Evolutionary conservation across 2,797 vertebrate species (phyloP), one percentile per base, ranked within the genome.

Genomic region (Xyrichtys novacula): DNA sequence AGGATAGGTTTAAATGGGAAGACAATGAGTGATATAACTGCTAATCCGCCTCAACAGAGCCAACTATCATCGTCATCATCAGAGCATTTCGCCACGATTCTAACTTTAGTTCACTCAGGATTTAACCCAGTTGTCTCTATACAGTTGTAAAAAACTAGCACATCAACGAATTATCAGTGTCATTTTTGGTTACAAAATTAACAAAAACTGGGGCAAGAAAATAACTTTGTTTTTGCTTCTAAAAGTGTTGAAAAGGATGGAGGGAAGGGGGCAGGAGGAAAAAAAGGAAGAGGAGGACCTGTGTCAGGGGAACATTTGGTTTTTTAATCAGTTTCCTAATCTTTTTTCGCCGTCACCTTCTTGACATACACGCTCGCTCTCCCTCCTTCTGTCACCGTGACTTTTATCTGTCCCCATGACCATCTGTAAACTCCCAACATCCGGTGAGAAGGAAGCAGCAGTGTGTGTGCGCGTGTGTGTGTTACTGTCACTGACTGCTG

Each of bases 331-430:
- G 67, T 82, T 80, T 34, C 4, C 3, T 66, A 31, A 61, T 77
- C 22, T 65, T 76, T 71, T 64, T 47, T 38, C 43, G 17, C 26
- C 11, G 23, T 68, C 74, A 60, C 74, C 78, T 80, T 53, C 56
- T 72, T 79, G 78, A 84, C 81, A 76, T 7, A 23, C 20, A 76
- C 46, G 1, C 59, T 39, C 43, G 10, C 43, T 29, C 54, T 43
- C 63, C 46, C 83, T 62, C 74, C 60, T 76, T 71, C 26, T 14
- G 74, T 80, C 65, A 60, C 77, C 8, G 79, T 85, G 84, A 88
- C 86, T 89, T 90, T 78, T 78, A 88, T 89, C 76, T 84, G 80
- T 88, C 85, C 87, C 78, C 63, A 50, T 63, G 79, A 86, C 88
- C 88, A 88, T 89, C 90, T 91, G 87, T 78, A 86, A 88, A 83